phyloP scores from a whole-genome alignment of 2,797 vertebrate genomes.

The Propithecus perrieri region DNA sequence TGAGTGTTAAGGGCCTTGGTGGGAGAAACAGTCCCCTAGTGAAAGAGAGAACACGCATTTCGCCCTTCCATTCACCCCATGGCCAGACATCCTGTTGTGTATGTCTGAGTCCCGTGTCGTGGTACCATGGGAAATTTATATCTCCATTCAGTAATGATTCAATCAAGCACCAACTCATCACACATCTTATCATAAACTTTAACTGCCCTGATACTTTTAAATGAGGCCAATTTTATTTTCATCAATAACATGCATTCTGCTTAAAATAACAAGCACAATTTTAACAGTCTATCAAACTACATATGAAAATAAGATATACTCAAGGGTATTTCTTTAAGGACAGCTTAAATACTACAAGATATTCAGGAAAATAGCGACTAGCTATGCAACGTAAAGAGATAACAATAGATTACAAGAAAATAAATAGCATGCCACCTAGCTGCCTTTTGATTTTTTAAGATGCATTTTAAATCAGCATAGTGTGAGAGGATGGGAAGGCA shows the following conservation, averaged over 20 bases:
- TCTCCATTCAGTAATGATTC: slow-evolving; percentile 55
- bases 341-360: neutral
- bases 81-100: neutral
- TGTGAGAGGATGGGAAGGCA: neutral
- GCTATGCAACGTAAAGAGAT: neutral
- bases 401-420: neutral
- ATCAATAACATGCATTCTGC: neutral
- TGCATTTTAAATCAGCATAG: neutral
- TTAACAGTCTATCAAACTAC: neutral
- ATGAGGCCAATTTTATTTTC: slow-evolving; percentile 25
- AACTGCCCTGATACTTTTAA: neutral
- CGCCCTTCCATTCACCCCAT: neutral
- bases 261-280: slow-evolving; percentile 8
- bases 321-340: neutral
- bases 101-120: neutral
- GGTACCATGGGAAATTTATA: neutral
- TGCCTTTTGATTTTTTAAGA: neutral
- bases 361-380: neutral
- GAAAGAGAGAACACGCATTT: slow-evolving; percentile 17
- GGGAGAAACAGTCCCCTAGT: neutral
- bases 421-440: neutral
- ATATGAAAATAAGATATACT: slow-evolving; percentile 7
- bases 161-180: slow-evolving; percentile 27
- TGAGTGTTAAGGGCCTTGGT: slow-evolving; percentile 4
- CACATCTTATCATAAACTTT: slow-evolving; percentile 42